phyloP scores from a whole-genome alignment of 2,888 invertebrate genomes.

The Scaptomyza polygonia region DNA sequence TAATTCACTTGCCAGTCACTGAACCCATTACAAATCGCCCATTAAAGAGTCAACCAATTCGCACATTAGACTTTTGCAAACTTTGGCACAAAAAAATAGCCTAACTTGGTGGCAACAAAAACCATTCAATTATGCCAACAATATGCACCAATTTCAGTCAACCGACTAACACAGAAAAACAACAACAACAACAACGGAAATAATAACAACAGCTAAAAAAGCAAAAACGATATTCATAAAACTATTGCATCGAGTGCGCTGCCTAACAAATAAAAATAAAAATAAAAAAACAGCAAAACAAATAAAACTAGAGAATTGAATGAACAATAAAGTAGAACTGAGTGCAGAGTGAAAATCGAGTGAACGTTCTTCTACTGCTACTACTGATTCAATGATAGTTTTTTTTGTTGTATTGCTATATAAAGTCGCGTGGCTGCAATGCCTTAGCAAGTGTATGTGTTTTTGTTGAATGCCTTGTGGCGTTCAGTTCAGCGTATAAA shows the following conservation, averaged over 20 bases:
- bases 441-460: slow-evolving; percentile 11
- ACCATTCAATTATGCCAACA: slow-evolving; percentile 74
- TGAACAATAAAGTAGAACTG: slow-evolving; percentile 37
- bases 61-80: slow-evolving; percentile 53
- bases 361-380: slow-evolving; percentile 56
- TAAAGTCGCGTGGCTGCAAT: slow-evolving; percentile 20
- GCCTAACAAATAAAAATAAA: slow-evolving; percentile 58
- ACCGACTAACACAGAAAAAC: slow-evolving; percentile 30
- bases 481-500: slow-evolving; percentile 75
- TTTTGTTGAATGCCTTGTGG: slow-evolving; percentile 60
- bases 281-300: slow-evolving; percentile 23
- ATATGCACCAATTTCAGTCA: slow-evolving; percentile 73
- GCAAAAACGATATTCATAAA: slow-evolving; percentile 62
- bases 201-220: slow-evolving; percentile 17
- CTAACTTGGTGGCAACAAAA: slow-evolving; percentile 55
- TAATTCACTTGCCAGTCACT: slow-evolving; percentile 49
- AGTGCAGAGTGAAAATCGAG: slow-evolving; percentile 59
- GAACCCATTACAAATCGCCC: slow-evolving; percentile 48
- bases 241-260: slow-evolving; percentile 54
- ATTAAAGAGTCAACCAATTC: slow-evolving; percentile 69
- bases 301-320: slow-evolving; percentile 35
- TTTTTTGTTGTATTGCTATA: slow-evolving; percentile 21
- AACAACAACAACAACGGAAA: slow-evolving; percentile 15
- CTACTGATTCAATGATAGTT: slow-evolving; percentile 18
- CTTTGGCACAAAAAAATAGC: slow-evolving; percentile 33